phyloP scores from a whole-genome alignment of 2,888 invertebrate species.

The Cerceris ruficornis region DNA sequence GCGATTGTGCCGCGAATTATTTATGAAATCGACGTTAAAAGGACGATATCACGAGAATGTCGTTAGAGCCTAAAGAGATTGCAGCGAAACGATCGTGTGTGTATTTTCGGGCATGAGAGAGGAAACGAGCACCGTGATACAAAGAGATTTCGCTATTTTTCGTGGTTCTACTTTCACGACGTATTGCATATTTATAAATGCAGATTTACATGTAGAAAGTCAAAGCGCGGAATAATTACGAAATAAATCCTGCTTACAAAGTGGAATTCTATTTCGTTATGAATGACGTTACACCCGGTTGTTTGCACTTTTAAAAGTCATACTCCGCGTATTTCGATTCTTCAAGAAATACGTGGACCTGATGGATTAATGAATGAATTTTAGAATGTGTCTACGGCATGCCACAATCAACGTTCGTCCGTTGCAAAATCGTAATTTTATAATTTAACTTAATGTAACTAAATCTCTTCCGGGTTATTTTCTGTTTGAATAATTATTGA shows the following conservation, averaged over 20 bases:
- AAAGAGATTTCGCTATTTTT: background rate
- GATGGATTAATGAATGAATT: conserved; percentile 19
- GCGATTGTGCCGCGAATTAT: too few species aligned
- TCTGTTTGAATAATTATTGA: too few species aligned
- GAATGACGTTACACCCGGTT: background rate
- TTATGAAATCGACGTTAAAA: too few species aligned
- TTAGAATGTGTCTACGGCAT: background rate
- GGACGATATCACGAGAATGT: too few species aligned
- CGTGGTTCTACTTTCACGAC: background rate
- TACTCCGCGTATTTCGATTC: background rate
- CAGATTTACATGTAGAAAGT: background rate
- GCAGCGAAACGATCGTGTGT: too few species aligned
- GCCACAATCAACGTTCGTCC: too few species aligned
- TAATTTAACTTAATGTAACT: too few species aligned
- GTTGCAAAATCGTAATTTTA: too few species aligned
- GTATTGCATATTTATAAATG: background rate
- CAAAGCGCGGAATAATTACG: background rate
- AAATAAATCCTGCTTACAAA: conserved; percentile 6
- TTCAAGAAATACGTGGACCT: background rate
- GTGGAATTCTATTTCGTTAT: background rate
- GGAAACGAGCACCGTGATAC: too few species aligned
- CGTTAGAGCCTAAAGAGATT: too few species aligned
- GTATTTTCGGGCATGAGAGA: too few species aligned
- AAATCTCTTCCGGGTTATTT: too few species aligned
- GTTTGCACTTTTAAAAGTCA: background rate